These are phyloP conservation scores for Ptychodera flava DNA, from an alignment of 35 echinoderm and acorn worm species.

Conservation along the genomic window DNA sequence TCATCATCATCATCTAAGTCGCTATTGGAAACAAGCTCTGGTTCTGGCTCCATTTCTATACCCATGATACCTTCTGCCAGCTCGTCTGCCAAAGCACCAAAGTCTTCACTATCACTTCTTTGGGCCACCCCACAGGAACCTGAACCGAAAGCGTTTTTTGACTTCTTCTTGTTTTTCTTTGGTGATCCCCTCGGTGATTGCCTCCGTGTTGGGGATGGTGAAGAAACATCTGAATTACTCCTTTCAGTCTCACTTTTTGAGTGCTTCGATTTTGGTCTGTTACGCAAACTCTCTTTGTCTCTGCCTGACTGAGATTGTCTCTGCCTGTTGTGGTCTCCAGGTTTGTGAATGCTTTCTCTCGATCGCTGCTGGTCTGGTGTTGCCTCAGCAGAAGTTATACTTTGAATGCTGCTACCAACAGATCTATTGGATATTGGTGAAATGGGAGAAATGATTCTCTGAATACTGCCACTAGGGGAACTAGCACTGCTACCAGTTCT, in stretches of 20 bases:
- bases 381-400: background rate
- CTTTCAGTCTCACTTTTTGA: background rate
- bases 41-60: slow-evolving; percentile 19
- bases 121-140: background rate
- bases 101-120: background rate
- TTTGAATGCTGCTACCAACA: background rate
- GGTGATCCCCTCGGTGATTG: background rate
- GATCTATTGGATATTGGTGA: background rate
- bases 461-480: background rate
- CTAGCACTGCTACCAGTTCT: background rate
- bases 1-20: slow-evolving; percentile 19
- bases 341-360: background rate
- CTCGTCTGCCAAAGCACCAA: background rate
- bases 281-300: background rate
- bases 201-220: background rate
- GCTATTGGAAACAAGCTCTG: background rate
- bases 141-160: background rate
- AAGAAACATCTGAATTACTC: background rate
- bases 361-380: background rate
- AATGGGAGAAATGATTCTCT: background rate
- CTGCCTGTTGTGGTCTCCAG: background rate
- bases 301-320: background rate
- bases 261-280: background rate
- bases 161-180: background rate
- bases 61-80: background rate